Percentiles rank a stretch among this genome's conserved stretches.
phyloP scores from a whole-genome alignment of 2,888 invertebrate genomes.

The Gasteruption jaculator region DNA sequence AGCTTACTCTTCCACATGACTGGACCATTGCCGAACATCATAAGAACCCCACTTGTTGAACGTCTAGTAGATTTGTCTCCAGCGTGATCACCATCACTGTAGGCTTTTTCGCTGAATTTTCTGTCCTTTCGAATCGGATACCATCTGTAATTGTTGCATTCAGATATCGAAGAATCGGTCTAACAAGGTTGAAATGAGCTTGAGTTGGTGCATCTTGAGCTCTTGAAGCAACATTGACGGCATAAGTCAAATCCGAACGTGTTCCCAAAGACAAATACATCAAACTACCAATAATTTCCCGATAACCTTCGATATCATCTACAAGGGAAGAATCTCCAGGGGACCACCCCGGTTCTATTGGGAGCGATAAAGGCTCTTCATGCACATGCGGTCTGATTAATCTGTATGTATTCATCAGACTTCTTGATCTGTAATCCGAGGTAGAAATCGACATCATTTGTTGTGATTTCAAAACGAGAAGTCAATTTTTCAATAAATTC shows the following conservation, averaged over 20 bases:
- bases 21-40: background rate
- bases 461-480: too few species aligned
- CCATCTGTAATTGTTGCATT: background rate
- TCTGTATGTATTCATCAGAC: constrained; percentile 2
- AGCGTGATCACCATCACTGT: too few species aligned
- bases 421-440: constrained; percentile 6
- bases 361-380: too few species aligned
- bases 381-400: too few species aligned
- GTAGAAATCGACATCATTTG: background rate
- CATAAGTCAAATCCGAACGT: background rate
- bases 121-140: background rate
- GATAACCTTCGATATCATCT: too few species aligned
- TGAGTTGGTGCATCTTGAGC: background rate
- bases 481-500: constrained; percentile 1
- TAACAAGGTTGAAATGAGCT: background rate
- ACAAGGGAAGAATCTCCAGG: too few species aligned
- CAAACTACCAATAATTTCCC: background rate
- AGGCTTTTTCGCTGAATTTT: too few species aligned
- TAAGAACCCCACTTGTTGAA: background rate
- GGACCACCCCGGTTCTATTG: too few species aligned
- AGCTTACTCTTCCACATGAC: constrained; percentile 1
- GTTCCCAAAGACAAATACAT: background rate
- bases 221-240: background rate
- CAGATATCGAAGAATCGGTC: background rate
- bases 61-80: too few species aligned